These are phyloP conservation scores for Myioborus miniatus DNA, from an alignment of 2,797 vertebrate genomes.

Conservation along the genomic window DNA sequence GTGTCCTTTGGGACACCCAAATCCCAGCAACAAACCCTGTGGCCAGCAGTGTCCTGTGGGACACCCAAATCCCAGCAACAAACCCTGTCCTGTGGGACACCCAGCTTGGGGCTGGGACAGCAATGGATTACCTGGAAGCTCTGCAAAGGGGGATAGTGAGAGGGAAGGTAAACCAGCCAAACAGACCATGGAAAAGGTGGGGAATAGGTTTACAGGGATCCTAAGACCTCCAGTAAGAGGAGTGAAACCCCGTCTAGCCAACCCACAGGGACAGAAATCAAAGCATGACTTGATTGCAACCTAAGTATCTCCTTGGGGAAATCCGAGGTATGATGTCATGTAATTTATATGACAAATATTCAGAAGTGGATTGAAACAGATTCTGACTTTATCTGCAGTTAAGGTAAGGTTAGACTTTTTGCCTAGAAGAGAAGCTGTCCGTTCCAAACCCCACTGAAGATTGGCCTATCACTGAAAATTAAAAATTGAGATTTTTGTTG, in stretches of 20 bases:
- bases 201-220: neutral
- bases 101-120: neutral
- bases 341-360: neutral
- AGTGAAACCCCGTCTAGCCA: neutral
- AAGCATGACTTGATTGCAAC: neutral
- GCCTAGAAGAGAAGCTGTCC: neutral
- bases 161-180: neutral
- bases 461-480: accelerated
- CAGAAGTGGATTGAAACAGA: neutral
- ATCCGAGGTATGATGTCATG: accelerated
- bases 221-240: neutral
- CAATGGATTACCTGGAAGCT: neutral
- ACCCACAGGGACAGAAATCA: neutral
- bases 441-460: neutral
- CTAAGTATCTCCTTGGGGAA: neutral
- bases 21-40: neutral
- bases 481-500: neutral
- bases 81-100: neutral
- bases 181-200: neutral
- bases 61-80: neutral
- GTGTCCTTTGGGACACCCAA: neutral
- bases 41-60: no score
- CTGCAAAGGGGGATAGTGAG: accelerated
- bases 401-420: neutral
- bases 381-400: neutral